Conservation (phyloP, 37 sponge, comb jelly and placozoan species). For the Halichondria panicea region DNA sequence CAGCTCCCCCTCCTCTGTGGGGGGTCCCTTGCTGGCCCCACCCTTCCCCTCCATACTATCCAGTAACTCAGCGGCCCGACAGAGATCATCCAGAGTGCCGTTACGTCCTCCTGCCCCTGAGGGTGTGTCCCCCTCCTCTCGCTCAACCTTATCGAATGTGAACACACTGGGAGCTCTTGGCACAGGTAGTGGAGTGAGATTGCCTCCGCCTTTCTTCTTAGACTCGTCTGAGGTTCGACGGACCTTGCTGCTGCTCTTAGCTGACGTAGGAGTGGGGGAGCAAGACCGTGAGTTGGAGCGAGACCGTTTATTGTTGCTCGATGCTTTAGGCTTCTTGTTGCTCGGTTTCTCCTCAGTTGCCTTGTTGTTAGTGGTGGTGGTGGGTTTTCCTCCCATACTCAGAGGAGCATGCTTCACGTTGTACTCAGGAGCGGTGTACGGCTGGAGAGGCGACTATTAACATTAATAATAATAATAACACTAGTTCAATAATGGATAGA, state of each 20-base stretch:
- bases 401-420: no score
- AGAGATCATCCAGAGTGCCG: conserved; percentile 70
- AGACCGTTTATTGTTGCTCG: neutral
- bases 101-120: neutral
- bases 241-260: neutral
- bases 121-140: neutral
- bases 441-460: no score
- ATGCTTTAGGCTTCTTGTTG: neutral
- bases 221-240: conserved; percentile 8
- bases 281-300: conserved; percentile 16
- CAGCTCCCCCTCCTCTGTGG: neutral
- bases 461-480: no score
- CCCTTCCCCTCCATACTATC: conserved; percentile 40
- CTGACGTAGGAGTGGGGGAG: conserved; percentile 14
- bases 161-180: conserved; percentile 29
- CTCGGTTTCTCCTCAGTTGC: neutral
- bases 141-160: conserved; percentile 29
- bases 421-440: no score
- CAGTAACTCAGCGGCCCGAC: conserved; percentile 60
- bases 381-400: no score
- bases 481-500: no score
- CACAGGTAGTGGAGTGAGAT: conserved; percentile 3
- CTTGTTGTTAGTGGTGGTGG: no score
- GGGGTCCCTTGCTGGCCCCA: neutral
- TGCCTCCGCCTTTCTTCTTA: no score